Evolutionary conservation across 37 sponge, comb jelly and placozoan species (phyloP).

Genomic region (Beroe ovata): DNA sequence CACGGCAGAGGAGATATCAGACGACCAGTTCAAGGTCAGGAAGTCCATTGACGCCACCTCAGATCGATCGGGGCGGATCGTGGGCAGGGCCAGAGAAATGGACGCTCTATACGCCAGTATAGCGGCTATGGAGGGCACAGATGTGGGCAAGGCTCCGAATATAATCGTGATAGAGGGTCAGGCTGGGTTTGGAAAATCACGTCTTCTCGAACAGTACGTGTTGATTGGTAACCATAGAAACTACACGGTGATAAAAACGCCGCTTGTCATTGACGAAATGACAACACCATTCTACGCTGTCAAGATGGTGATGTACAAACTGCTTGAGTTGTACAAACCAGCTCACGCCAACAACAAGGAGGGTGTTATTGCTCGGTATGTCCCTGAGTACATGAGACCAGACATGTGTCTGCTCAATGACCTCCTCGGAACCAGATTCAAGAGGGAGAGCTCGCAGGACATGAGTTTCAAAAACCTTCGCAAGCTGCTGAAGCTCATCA

Average conservation of each 20-base stretch:
- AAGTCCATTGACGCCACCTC: neutral
- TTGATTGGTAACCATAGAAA: slow-evolving; percentile 23
- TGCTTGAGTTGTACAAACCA: slow-evolving; percentile 31
- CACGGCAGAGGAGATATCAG: neutral
- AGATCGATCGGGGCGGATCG: neutral
- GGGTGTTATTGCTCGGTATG: slow-evolving; percentile 49
- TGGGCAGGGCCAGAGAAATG: slow-evolving; percentile 41
- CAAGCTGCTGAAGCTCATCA: slow-evolving; percentile 38
- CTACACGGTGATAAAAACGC: neutral
- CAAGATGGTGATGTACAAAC: slow-evolving; percentile 33
- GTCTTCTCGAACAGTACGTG: slow-evolving; percentile 23
- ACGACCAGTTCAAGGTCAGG: neutral
- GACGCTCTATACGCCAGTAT: slow-evolving; percentile 52
- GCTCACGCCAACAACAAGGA: slow-evolving; percentile 5
- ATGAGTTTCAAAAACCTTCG: slow-evolving; percentile 24
- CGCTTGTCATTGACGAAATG: slow-evolving; percentile 53
- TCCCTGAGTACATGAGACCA: slow-evolving; percentile 25
- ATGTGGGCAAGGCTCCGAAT: neutral
- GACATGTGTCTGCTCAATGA: slow-evolving; percentile 63
- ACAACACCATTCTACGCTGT: slow-evolving; percentile 58
- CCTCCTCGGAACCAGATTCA: slow-evolving; percentile 25
- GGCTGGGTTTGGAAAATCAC: slow-evolving; percentile 48
- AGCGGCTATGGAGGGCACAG: neutral
- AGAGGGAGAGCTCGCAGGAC: slow-evolving; percentile 5
- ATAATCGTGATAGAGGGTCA: slow-evolving; percentile 41